Percentiles rank a stretch among this genome's conserved stretches.
Conservation (phyloP, 2,113 vertebrate species). For the Protobothrops mucrosquamatus region DNA sequence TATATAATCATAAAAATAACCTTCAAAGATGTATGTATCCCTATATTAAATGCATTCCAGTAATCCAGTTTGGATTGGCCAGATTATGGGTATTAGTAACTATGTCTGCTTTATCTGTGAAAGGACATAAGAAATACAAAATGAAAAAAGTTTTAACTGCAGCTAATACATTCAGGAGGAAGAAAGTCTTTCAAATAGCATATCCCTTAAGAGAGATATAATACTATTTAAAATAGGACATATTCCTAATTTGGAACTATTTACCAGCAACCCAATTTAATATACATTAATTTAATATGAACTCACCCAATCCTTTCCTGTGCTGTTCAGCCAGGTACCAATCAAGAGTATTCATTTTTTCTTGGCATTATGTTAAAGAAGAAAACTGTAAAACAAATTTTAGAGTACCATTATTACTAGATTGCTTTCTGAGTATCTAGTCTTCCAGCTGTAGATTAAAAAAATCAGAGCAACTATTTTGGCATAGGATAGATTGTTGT, state of each 20-base stretch:
- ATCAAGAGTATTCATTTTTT: background rate
- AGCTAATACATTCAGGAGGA: background rate
- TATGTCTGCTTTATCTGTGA: background rate
- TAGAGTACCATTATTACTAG: conserved; percentile 16
- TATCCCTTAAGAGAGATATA: background rate
- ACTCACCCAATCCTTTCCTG: background rate
- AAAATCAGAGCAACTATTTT: conserved; percentile 64
- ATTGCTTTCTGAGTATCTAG: conserved; percentile 35
- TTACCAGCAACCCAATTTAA: background rate
- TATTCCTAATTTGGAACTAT: background rate
- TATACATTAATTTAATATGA: background rate
- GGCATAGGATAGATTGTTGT: conserved; percentile 66
- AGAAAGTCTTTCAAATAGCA: background rate
- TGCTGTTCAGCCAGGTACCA: background rate
- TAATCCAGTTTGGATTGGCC: background rate
- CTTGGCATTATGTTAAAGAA: background rate
- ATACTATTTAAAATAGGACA: background rate
- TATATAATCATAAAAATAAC: background rate
- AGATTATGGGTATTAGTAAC: background rate
- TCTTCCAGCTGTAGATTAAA: conserved; percentile 47
- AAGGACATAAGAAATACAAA: background rate
- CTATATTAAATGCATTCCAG: background rate
- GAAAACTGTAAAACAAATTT: background rate
- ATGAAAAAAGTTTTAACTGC: background rate
- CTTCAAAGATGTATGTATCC: background rate